Evolutionary conservation across 2,888 invertebrate genomes (phyloP).

Genomic region (Xylota sylvarum): DNA sequence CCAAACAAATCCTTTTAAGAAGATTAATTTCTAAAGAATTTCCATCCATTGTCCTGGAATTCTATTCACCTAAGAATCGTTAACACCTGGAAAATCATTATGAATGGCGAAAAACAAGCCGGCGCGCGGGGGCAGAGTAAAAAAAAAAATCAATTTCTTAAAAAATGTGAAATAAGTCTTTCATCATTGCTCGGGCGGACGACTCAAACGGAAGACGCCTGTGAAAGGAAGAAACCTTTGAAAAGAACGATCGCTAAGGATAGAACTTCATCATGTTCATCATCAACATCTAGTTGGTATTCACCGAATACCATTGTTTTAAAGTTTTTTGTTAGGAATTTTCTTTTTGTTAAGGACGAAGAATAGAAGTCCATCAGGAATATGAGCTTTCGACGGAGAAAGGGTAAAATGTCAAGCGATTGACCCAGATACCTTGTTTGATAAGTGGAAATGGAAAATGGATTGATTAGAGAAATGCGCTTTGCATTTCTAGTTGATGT

Average conservation of each 20-base stretch:
- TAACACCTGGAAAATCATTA: constrained; percentile 39
- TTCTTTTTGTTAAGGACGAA: neutral
- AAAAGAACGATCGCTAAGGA: neutral
- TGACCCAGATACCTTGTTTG: neutral
- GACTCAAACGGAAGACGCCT: neutral
- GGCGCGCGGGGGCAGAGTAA: too few relatives aligned
- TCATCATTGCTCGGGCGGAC: neutral
- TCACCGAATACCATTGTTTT: constrained; percentile 8
- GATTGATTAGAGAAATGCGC: too few relatives aligned
- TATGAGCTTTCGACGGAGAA: neutral
- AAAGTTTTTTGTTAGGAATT: neutral
- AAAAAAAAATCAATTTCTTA: constrained; percentile 1
- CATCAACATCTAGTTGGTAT: neutral
- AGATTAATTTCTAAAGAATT: constrained; percentile 48
- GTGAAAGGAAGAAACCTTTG: neutral
- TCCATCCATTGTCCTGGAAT: constrained; percentile 36
- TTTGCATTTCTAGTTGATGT: too few relatives aligned
- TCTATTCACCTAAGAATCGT: constrained; percentile 26
- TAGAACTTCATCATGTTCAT: neutral
- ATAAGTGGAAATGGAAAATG: neutral
- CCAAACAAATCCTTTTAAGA: constrained; percentile 21
- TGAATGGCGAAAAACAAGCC: neutral
- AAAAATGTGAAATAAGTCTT: neutral
- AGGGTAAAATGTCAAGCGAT: neutral
- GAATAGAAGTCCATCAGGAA: constrained; percentile 20